Base-by-base conservation (phyloP, 2,888 invertebrate species). In the Drosophila borealis region DNA sequence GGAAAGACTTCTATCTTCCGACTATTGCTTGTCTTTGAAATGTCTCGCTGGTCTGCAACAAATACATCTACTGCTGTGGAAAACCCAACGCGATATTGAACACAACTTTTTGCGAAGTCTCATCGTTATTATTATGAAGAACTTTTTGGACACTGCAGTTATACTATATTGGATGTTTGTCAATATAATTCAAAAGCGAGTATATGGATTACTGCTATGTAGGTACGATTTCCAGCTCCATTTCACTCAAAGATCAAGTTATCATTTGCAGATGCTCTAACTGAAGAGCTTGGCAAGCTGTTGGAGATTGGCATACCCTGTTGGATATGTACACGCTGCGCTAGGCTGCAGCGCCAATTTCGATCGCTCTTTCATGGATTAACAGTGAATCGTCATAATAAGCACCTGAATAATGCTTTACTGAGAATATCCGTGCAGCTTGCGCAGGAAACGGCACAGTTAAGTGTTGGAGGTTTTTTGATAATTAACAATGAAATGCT, bases 81-180 rank as follows among this genome's bases (percentile, higher is more conserved):
- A 50, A 14, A 63, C 49, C n/a, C 74, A 79, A 9, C 74, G 78
- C 0, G 49, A 66, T 0, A 70, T 88, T 42, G 81, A 84, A 42
- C 11, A 48, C 1, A 78, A 81, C 56, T 82, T 75, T 49, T 51
- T 49, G 8, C 57, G 64, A 21, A 73, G 81, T 48, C 59, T 88
- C 11, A 70, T 82, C 1, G 65, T 69, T 4, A 21, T 81, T 17
- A 51, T 80, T 14, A 34, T 81, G 29, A 79, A 82, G 37, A 68
- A 73, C 51, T 81, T 84, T 45, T 63, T 79, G 5, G 81, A 88
- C 34, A 60, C 69, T 3, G 74, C 82, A 0, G 42, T 75, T 2
- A 41, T 78, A 9, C 77, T 80, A 0, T 88, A 86, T 61, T 88
- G 84, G 87, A 25, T 63, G 0, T 82, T 71, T 61, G 10, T 62